A percentile compares a stretch with the other conserved stretches of the same genome.
phyloP scores from a whole-genome alignment of 2,113 vertebrate genomes.

The Euleptes europaea region DNA sequence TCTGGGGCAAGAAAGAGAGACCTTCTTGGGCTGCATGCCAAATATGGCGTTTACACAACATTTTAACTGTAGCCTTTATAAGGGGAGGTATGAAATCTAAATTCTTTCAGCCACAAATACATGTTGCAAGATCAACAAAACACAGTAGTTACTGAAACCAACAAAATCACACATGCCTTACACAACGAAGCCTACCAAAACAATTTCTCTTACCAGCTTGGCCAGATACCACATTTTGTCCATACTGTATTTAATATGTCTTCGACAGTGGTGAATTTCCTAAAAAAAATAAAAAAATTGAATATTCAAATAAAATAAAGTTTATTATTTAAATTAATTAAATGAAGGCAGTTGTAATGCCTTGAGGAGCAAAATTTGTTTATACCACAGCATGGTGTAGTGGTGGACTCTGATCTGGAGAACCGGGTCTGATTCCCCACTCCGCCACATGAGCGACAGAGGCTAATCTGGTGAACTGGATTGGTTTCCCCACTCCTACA shows the following conservation, averaged over 20 bases:
- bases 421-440: no score
- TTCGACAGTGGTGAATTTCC: constrained; percentile 90
- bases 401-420: no score
- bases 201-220: constrained; percentile 83
- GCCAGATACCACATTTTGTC: constrained; percentile 99
- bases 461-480: no score
- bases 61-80: background rate
- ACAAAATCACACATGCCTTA: background rate
- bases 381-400: no score
- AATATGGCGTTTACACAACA: background rate
- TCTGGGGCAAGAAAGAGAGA: background rate
- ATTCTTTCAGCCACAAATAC: background rate
- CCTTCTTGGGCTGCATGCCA: background rate
- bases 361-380: background rate
- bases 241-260: constrained; percentile 96
- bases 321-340: background rate
- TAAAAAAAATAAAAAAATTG: constrained; percentile 56
- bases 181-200: constrained; percentile 25
- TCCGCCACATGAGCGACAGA: no score
- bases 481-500: no score
- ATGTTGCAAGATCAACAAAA: background rate
- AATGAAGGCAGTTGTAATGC: background rate
- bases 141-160: background rate
- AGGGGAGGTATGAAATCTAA: background rate
- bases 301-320: no score